Conservation (phyloP, 2,888 invertebrate genomes). For the Chirona hameri region DNA sequence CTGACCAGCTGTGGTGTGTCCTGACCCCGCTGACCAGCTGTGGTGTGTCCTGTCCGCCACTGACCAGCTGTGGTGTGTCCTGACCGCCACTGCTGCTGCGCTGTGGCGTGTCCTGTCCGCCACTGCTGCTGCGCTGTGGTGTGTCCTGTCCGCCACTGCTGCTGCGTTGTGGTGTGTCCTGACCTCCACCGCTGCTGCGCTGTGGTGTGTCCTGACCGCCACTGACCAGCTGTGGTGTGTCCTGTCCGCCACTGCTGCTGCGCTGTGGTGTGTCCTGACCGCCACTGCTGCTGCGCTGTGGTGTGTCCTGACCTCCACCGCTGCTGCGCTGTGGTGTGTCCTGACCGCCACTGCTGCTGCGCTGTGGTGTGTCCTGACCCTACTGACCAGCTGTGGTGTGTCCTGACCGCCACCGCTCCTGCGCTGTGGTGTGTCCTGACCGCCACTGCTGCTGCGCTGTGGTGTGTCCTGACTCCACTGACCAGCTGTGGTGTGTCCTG, state of each 20-base stretch:
- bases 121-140: too few species aligned
- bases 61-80: too few species aligned
- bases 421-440: constrained; percentile 34
- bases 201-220: too few species aligned
- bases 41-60: constrained; percentile 46
- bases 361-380: constrained; percentile 33
- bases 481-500: too few species aligned
- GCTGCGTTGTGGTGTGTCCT: constrained; percentile 35
- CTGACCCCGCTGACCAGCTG: constrained; percentile 34
- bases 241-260: constrained; percentile 49
- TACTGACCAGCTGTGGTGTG: too few species aligned
- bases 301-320: neutral
- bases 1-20: too few species aligned
- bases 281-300: constrained; percentile 35
- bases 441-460: too few species aligned
- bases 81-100: neutral
- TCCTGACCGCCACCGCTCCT: too few species aligned
- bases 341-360: too few species aligned
- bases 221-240: constrained; percentile 34
- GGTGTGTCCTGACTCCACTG: too few species aligned
- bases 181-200: neutral
- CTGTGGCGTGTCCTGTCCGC: constrained; percentile 30
- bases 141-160: neutral
- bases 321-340: too few species aligned
- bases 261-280: too few species aligned